These are phyloP conservation scores for Contarinia nasturtii DNA, from an alignment of 1,140 invertebrate genomes.

Conservation along the genomic window DNA sequence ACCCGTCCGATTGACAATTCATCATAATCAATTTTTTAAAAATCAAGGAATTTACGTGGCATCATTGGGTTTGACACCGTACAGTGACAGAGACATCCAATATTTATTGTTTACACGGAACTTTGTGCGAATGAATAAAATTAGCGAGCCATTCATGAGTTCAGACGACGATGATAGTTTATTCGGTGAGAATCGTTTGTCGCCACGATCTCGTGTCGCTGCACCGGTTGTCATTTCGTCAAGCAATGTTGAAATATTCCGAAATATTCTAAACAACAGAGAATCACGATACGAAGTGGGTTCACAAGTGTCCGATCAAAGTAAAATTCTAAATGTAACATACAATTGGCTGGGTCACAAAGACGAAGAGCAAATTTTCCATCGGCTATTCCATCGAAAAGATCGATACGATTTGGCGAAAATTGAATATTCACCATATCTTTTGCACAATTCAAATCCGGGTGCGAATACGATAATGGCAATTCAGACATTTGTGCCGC, in stretches of 20 bases:
- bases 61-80: slow-evolving; percentile 70
- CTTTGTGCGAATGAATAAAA: slow-evolving; percentile 66
- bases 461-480: slow-evolving; percentile 53
- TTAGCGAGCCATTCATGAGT: slow-evolving; percentile 68
- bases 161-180: slow-evolving; percentile 32
- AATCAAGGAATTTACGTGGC: slow-evolving; percentile 78
- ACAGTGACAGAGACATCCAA: slow-evolving; percentile 49
- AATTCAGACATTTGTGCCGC: slow-evolving; percentile 52
- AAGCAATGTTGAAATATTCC: slow-evolving; percentile 71
- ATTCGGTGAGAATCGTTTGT: slow-evolving; percentile 30
- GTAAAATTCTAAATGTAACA: slow-evolving; percentile 79
- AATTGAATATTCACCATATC: slow-evolving; percentile 67
- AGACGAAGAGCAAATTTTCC: slow-evolving; percentile 58
- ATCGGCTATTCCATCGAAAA: slow-evolving; percentile 70
- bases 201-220: slow-evolving; percentile 70
- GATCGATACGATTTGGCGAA: slow-evolving; percentile 82
- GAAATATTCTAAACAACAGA: slow-evolving; percentile 87
- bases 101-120: slow-evolving; percentile 74
- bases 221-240: slow-evolving; percentile 79
- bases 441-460: slow-evolving; percentile 67
- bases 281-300: slow-evolving; percentile 85
- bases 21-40: slow-evolving; percentile 73
- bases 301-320: slow-evolving; percentile 86
- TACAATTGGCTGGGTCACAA: slow-evolving; percentile 82
- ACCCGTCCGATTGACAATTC: slow-evolving; percentile 52